phyloP scores from a whole-genome alignment of 2,888 invertebrate genomes.

The Chloroclystis v-ata region DNA sequence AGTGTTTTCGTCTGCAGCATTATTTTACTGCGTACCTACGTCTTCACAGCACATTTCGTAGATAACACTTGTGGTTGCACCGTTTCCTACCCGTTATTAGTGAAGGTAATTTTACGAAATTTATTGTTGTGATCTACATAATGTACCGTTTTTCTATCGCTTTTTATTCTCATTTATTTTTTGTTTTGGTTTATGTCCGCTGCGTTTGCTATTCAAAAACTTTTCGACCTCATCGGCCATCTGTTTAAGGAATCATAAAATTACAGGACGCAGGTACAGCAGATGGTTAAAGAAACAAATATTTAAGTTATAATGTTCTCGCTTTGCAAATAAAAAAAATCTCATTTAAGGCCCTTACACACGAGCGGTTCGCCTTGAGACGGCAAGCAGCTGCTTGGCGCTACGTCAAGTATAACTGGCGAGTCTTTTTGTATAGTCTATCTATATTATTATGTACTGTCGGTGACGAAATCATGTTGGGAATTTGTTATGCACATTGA shows the following conservation, averaged over 20 bases:
- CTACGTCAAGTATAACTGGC: slow-evolving; percentile 18
- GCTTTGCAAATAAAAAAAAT: slow-evolving; percentile 27
- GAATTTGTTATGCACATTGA: too few relatives aligned
- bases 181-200: not conserved
- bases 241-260: too few relatives aligned
- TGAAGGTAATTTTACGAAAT: not conserved
- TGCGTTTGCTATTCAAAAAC: too few relatives aligned
- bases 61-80: slow-evolving; percentile 41
- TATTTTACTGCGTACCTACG: slow-evolving; percentile 18
- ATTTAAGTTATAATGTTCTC: too few relatives aligned
- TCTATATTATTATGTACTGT: not conserved
- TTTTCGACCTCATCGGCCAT: too few relatives aligned
- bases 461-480: too few relatives aligned
- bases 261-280: not conserved
- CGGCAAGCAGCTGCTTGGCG: slow-evolving; percentile 57
- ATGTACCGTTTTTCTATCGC: not conserved
- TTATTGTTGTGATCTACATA: not conserved
- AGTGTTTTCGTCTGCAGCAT: slow-evolving; percentile 19
- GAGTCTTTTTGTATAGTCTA: slow-evolving; percentile 67
- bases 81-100: slow-evolving; percentile 37
- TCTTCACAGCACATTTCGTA: slow-evolving; percentile 33
- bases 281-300: too few relatives aligned
- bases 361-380: slow-evolving; percentile 69
- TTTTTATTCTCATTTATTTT: not conserved
- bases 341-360: slow-evolving; percentile 48